These are phyloP conservation scores for Tubulanus polymorphus DNA, from an alignment of 2,888 invertebrate species.

Conservation along the genomic window DNA sequence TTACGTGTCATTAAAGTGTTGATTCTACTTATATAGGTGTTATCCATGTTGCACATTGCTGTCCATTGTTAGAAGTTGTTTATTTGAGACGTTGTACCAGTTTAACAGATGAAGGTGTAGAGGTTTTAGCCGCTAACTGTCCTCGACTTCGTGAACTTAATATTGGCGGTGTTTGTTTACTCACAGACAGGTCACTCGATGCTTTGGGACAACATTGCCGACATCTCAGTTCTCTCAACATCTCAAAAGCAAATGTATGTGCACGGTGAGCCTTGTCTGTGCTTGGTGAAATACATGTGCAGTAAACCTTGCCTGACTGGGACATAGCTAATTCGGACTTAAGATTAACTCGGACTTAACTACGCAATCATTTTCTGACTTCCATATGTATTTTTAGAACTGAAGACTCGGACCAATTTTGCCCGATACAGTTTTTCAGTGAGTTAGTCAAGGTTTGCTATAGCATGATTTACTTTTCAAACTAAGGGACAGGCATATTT, in stretches of 20 bases:
- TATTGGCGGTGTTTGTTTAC: slow-evolving; percentile 38
- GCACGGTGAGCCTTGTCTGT: no score
- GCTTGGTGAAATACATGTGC: no score
- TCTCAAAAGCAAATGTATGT: slow-evolving; percentile 32
- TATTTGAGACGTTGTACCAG: slow-evolving; percentile 40
- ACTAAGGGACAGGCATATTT: no score
- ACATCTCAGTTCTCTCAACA: slow-evolving; percentile 35
- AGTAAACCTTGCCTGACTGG: no score
- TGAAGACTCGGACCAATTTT: no score
- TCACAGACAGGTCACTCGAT: slow-evolving; percentile 36
- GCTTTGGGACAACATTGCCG: slow-evolving; percentile 35
- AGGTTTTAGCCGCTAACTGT: slow-evolving; percentile 35
- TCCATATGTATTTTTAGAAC: no score
- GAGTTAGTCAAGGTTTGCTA: no score
- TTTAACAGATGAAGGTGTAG: slow-evolving; percentile 42
- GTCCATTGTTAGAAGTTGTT: slow-evolving; percentile 40
- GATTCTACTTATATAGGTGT: slow-evolving; percentile 27
- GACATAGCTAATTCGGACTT: no score
- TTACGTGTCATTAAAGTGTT: neutral
- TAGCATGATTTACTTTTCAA: no score
- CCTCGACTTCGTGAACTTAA: slow-evolving; percentile 37
- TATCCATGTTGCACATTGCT: slow-evolving; percentile 27
- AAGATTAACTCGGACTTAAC: no score
- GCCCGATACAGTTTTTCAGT: no score
- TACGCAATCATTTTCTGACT: no score